Percentiles rank a stretch among this genome's conserved stretches.
Evolutionary conservation across 2,888 invertebrate genomes (phyloP).

Genomic region (Pteria penguin): DNA sequence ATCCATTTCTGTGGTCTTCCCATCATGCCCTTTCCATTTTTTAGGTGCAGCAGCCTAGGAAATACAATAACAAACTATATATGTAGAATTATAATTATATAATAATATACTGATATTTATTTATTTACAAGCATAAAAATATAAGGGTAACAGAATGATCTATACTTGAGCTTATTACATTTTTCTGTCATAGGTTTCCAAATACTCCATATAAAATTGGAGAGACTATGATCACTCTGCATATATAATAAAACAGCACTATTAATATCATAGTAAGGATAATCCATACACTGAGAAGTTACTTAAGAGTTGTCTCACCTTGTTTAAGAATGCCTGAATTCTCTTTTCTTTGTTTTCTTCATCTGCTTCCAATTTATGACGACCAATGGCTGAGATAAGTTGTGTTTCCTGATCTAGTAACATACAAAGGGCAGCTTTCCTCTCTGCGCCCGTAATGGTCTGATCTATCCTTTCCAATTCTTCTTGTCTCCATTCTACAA

Average conservation of each 20-base stretch:
- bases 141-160: not conserved
- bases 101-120: too few relatives aligned
- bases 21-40: conserved; percentile 88
- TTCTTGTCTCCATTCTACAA: conserved; percentile 79
- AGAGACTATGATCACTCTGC: too few relatives aligned
- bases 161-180: not conserved
- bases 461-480: conserved; percentile 77
- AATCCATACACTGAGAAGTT: not conserved
- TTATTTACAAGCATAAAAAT: too few relatives aligned
- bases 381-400: conserved; percentile 79
- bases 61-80: conserved; percentile 4
- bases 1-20: conserved; percentile 87
- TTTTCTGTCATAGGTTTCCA: too few relatives aligned
- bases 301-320: conserved; percentile 59
- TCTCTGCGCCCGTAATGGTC: conserved; percentile 77
- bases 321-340: conserved; percentile 77
- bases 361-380: conserved; percentile 78
- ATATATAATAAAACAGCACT: too few relatives aligned
- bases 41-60: conserved; percentile 83
- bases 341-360: conserved; percentile 73
- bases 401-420: conserved; percentile 80
- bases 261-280: too few relatives aligned
- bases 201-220: too few relatives aligned
- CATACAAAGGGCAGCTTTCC: conserved; percentile 80
- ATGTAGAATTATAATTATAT: not conserved